Conservation (phyloP, 2,797 vertebrate species). For the Uromys caudimaculatus region DNA sequence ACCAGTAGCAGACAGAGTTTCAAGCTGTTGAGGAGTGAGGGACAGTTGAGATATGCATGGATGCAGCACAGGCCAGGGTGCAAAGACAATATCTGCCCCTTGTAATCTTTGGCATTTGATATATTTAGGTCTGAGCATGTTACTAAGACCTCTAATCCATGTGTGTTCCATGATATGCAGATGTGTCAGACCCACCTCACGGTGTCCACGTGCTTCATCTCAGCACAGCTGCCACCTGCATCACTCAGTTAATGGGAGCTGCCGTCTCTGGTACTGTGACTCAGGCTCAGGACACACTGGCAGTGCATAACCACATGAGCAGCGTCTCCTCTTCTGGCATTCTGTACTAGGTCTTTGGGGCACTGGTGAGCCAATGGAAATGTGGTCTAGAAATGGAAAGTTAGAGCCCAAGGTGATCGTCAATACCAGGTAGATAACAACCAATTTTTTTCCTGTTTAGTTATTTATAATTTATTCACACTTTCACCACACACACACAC, state of each 20-base stretch:
- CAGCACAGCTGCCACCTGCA: background rate
- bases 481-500: background rate
- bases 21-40: background rate
- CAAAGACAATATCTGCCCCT: background rate
- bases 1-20: background rate
- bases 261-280: background rate
- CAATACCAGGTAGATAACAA: background rate
- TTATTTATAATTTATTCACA: background rate
- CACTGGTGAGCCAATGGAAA: background rate
- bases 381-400: background rate
- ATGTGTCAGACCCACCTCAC: background rate
- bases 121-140: background rate
- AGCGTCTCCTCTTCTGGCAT: background rate
- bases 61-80: no score
- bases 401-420: background rate
- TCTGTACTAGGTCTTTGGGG: background rate
- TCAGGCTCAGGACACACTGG: background rate
- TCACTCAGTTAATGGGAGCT: background rate
- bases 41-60: background rate
- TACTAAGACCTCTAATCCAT: background rate
- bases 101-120: background rate
- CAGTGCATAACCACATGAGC: background rate
- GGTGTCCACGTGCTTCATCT: background rate
- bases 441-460: background rate
- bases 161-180: background rate